Conservation (phyloP, 2,888 invertebrate genomes). For the Acronicta psi region DNA sequence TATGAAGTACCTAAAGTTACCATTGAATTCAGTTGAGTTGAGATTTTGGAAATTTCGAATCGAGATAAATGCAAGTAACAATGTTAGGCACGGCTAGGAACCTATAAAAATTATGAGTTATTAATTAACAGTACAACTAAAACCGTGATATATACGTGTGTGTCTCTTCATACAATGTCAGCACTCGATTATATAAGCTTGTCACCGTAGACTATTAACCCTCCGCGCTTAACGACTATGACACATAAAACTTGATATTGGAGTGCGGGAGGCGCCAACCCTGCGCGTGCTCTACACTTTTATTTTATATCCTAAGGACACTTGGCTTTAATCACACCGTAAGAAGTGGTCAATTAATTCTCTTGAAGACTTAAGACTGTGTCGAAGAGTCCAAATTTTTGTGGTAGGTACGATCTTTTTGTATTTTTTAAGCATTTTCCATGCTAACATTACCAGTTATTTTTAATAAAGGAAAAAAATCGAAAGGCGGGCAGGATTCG, state of each 20-base stretch:
- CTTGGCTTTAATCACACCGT: conserved; percentile 8
- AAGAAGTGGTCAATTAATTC: conserved; percentile 22
- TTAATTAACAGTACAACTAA: conserved; percentile 5
- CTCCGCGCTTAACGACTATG: conserved; percentile 10
- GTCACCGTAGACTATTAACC: conserved; percentile 9
- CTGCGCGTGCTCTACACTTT: conserved; percentile 8
- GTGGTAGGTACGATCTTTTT: neutral
- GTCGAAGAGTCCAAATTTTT: neutral
- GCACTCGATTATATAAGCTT: conserved; percentile 9
- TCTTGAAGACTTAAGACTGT: conserved; percentile 3
- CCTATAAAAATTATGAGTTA: too few species aligned
- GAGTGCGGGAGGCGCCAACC: conserved; percentile 2
- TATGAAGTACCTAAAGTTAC: too few species aligned
- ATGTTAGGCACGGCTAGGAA: too few species aligned
- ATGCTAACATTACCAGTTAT: too few species aligned
- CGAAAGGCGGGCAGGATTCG: too few species aligned
- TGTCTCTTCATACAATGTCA: neutral
- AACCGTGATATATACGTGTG: neutral
- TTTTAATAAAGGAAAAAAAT: too few species aligned
- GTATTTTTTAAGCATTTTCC: too few species aligned
- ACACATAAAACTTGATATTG: conserved; percentile 28
- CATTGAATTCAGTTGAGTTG: too few species aligned
- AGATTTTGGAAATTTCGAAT: too few species aligned
- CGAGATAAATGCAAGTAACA: too few species aligned
- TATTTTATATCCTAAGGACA: conserved; percentile 10